phyloP scores from a whole-genome alignment of 2,888 invertebrate genomes.

The Alviniconcha strummeri region DNA sequence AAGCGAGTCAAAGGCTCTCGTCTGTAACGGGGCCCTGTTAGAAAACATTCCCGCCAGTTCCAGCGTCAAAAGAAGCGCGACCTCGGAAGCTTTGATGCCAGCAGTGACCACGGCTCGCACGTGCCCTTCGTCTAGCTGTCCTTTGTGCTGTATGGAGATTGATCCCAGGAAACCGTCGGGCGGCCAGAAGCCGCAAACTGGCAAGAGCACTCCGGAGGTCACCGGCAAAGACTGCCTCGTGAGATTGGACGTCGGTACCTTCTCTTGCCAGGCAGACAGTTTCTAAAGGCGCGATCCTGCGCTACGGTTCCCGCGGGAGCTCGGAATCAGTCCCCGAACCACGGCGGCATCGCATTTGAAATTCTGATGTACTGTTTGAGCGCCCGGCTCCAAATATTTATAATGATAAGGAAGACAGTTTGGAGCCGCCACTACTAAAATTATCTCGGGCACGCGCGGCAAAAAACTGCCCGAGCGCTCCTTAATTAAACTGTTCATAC shows the following conservation, averaged over 20 bases:
- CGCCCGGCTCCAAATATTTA: constrained; percentile 41
- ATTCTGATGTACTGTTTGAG: constrained; percentile 39
- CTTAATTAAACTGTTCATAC: constrained; percentile 44
- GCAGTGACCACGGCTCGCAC: constrained; percentile 2
- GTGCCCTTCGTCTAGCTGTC: background rate
- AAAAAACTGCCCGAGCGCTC: constrained; percentile 26
- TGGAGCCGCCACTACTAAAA: constrained; percentile 29
- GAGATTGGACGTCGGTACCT: constrained; percentile 26
- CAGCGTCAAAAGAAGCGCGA: constrained; percentile 5
- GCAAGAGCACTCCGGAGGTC: constrained; percentile 2
- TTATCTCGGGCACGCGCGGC: constrained; percentile 33
- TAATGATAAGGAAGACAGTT: constrained; percentile 39
- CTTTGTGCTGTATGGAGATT: constrained; percentile 30
- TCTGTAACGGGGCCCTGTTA: constrained; percentile 4
- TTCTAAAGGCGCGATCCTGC: background rate
- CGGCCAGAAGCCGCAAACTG: constrained; percentile 19
- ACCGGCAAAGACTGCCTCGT: constrained; percentile 16
- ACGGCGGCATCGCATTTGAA: constrained; percentile 24
- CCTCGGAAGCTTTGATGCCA: constrained; percentile 13
- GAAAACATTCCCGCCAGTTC: constrained; percentile 28
- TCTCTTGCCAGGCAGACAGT: background rate
- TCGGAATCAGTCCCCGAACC: constrained; percentile 6
- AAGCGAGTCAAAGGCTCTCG: constrained; percentile 21
- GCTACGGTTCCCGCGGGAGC: constrained; percentile 30
- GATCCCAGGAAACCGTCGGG: constrained; percentile 10